phyloP scores from a whole-genome alignment of 2,113 vertebrate species.

The Recurvirostra avosetta region DNA sequence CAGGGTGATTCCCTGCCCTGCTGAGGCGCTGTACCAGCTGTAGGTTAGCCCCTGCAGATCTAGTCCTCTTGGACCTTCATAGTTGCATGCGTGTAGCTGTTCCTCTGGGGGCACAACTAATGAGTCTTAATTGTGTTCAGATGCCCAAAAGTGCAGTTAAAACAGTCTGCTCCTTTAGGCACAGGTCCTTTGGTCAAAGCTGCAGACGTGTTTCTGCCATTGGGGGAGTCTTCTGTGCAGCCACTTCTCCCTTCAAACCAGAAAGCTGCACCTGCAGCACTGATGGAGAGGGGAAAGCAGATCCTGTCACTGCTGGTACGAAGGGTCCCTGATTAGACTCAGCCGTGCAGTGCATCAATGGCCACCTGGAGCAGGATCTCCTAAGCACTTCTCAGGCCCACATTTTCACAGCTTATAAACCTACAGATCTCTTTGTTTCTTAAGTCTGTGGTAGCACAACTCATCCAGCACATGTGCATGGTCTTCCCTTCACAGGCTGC shows the following conservation, averaged over 20 bases:
- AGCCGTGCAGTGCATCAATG: rapidly evolving
- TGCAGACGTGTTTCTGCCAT: background rate
- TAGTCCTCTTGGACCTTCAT: background rate
- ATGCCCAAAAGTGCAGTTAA: background rate
- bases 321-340: background rate
- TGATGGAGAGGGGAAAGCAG: background rate
- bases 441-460: background rate
- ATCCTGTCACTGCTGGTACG: background rate
- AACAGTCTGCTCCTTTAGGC: background rate
- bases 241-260: background rate
- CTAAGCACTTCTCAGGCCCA: background rate
- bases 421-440: background rate
- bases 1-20: background rate
- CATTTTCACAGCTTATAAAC: background rate
- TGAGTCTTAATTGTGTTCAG: background rate
- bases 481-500: background rate
- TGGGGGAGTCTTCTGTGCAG: background rate
- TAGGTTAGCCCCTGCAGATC: background rate
- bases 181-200: background rate
- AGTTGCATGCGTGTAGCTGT: background rate
- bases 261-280: background rate
- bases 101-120: background rate
- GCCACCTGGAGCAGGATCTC: background rate
- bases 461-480: rapidly evolving
- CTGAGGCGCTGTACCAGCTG: background rate